Base-by-base conservation (phyloP, 2,797 vertebrate genomes). In the Remorina albescens region DNA sequence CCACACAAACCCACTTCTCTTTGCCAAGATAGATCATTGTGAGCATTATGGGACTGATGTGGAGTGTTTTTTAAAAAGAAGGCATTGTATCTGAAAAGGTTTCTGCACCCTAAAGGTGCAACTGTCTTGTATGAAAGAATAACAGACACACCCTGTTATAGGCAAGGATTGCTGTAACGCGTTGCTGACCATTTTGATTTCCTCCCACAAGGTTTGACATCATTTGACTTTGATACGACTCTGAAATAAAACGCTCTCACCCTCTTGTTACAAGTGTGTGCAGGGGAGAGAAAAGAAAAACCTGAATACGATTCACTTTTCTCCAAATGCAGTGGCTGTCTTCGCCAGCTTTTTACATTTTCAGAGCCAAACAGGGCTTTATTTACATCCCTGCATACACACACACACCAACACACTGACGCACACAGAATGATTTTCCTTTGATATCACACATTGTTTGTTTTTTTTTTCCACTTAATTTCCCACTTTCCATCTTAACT, bases 11-110 rank as follows among this genome's bases (percentile, higher is more conserved):
- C 2, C 30, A 58, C 39, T 16, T 56, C 34, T 73, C 18, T 49
- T 65, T n/a, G 82, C 87, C 75, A 82, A 73, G 59, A 66, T 39
- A 55, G 81, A 84, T 88, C 81, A 80, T 83, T 87, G 80, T 73
- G 73, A 55, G 66, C n/a, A 10, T 80, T 78, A 74, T 28, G 44
- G 75, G 37, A 78, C 56, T 34, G 53, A 73, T 76, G 56, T 80
- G 53, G 68, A 71, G 65, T 75, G 70, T 84, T 86, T 84, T 74
- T 65, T 37, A 63, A 69, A 34, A 44, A 60, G n/a, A 64, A 67
- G 30, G 61, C 36, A 25, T 42, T 64, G 59, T 71, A 71, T 47
- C 57, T 57, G 30, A 59, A 44, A 41, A 36, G 46, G 56, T 23
- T 51, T 57, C 67, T 15, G 54, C 25, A 9, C 32, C 34, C 21